phyloP scores from a whole-genome alignment of 1,140 invertebrate species.

The Triops longicaudatus region DNA sequence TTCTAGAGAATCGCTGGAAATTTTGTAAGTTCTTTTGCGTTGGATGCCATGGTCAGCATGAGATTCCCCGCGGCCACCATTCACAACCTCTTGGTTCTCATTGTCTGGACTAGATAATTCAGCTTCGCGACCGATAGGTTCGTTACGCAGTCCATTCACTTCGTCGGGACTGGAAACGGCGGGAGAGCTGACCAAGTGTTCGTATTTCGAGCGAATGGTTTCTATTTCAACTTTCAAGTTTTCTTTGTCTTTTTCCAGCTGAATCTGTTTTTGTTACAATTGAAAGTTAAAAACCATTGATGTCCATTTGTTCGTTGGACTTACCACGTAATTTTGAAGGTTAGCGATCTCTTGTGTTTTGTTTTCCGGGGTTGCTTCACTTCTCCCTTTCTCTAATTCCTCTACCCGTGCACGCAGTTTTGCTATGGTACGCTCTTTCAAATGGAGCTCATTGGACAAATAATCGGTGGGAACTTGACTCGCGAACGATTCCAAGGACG shows the following conservation, averaged over 20 bases:
- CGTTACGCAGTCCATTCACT: neutral
- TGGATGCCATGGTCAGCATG: slow-evolving; percentile 21
- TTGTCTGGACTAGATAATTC: slow-evolving; percentile 20
- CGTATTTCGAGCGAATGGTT: neutral
- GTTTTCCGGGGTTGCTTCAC: neutral
- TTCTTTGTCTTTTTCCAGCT: slow-evolving; percentile 23
- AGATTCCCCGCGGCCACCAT: slow-evolving; percentile 4
- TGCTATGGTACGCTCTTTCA: slow-evolving; percentile 19
- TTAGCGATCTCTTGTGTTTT: slow-evolving; percentile 3
- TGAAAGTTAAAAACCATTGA: neutral
- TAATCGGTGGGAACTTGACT: neutral
- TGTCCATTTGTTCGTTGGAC: neutral
- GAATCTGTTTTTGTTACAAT: neutral
- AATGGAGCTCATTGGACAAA: slow-evolving; percentile 10
- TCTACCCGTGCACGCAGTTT: slow-evolving; percentile 20
- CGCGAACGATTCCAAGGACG: slow-evolving; percentile 25
- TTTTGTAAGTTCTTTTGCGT: slow-evolving; percentile 28
- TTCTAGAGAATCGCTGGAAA: slow-evolving; percentile 25
- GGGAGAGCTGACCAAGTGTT: neutral
- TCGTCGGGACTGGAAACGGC: slow-evolving; percentile 11
- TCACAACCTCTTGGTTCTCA: neutral
- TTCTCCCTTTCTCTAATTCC: slow-evolving; percentile 21
- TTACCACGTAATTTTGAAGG: slow-evolving; percentile 16
- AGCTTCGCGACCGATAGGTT: slow-evolving; percentile 18
- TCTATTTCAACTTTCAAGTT: slow-evolving; percentile 18